These are phyloP conservation scores for Porites divaricata DNA, from an alignment of 92 coral and sea anemone genomes.

Conservation along the genomic window DNA sequence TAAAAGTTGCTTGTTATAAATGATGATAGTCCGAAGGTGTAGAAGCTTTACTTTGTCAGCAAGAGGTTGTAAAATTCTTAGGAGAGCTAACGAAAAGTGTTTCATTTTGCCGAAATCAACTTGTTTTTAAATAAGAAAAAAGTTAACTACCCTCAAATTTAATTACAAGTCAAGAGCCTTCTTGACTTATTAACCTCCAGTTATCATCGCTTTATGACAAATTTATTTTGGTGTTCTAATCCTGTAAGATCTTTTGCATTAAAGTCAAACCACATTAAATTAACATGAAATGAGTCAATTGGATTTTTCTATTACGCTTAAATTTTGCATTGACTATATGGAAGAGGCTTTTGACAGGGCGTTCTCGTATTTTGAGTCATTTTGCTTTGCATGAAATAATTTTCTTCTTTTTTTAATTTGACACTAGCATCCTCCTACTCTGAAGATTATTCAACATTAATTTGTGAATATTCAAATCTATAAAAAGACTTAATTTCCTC, in stretches of 20 bases:
- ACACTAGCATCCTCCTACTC: not conserved
- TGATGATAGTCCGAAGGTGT: not conserved
- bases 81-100: not conserved
- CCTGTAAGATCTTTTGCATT: not conserved
- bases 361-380: not conserved
- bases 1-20: too few species aligned
- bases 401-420: not conserved
- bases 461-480: not conserved
- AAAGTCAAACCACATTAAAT: not conserved
- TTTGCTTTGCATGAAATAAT: not conserved
- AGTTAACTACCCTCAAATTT: not conserved
- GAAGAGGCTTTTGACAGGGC: not conserved
- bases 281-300: too few species aligned
- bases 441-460: not conserved
- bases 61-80: not conserved
- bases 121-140: not conserved
- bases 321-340: not conserved
- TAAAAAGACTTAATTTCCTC: not conserved
- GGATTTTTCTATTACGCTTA: not conserved
- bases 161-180: conserved; percentile 12
- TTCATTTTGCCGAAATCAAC: not conserved
- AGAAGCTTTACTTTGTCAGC: not conserved
- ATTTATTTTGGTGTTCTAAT: conserved; percentile 4
- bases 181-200: conserved; percentile 3
- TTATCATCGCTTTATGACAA: conserved; percentile 8